These are phyloP conservation scores for Anorthoa munda DNA, from an alignment of 2,888 invertebrate species.

Conservation along the genomic window DNA sequence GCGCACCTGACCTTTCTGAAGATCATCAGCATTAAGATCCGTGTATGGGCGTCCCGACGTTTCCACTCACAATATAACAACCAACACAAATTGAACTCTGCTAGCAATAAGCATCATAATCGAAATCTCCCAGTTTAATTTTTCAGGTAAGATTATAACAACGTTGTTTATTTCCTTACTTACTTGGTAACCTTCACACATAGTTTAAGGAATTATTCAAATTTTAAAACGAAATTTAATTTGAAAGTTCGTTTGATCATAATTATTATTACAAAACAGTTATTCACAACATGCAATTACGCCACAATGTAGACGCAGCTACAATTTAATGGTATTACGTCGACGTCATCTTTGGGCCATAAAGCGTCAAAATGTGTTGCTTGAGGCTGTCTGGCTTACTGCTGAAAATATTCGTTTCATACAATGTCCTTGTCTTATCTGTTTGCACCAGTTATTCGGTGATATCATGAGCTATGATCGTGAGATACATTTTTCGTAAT, in stretches of 20 bases:
- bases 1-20: too few relatives aligned
- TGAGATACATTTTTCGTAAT: neutral
- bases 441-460: neutral
- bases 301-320: slow-evolving; percentile 9
- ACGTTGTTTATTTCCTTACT: too few relatives aligned
- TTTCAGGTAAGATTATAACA: too few relatives aligned
- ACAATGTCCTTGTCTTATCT: slow-evolving; percentile 34
- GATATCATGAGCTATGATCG: slow-evolving; percentile 3
- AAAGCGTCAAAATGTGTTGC: slow-evolving; percentile 46
- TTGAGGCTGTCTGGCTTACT: slow-evolving; percentile 30
- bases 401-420: slow-evolving; percentile 7
- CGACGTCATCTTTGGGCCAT: slow-evolving; percentile 42
- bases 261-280: slow-evolving; percentile 17
- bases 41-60: too few relatives aligned
- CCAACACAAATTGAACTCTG: neutral
- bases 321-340: slow-evolving; percentile 41
- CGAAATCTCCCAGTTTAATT: slow-evolving; percentile 8
- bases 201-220: too few relatives aligned
- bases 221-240: too few relatives aligned
- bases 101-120: slow-evolving; percentile 1
- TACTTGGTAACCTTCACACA: too few relatives aligned
- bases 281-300: slow-evolving; percentile 33
- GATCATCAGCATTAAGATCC: too few relatives aligned
- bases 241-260: too few relatives aligned
- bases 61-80: neutral